phyloP scores from a whole-genome alignment of 1,140 invertebrate species.

The Aphidius ervi region DNA sequence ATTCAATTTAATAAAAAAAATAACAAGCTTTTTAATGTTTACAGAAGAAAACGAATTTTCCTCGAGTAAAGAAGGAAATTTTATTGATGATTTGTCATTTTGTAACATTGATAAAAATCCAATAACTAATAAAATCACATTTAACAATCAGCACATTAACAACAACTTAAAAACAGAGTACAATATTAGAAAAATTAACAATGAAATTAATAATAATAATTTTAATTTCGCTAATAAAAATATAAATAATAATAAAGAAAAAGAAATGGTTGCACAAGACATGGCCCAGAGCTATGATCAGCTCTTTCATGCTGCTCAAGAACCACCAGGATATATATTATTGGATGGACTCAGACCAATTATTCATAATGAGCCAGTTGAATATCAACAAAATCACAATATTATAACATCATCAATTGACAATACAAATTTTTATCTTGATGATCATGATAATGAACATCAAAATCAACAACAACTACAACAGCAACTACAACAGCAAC shows the following conservation, averaged over 20 bases:
- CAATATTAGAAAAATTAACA: not conserved
- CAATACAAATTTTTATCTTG: slow-evolving; percentile 22
- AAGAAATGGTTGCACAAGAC: slow-evolving; percentile 46
- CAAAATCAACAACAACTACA: slow-evolving; percentile 20
- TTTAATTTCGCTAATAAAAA: not conserved
- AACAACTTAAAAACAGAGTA: too few species aligned
- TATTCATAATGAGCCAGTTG: slow-evolving; percentile 20
- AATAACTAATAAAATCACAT: too few species aligned
- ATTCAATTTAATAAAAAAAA: too few species aligned
- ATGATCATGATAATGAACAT: slow-evolving; percentile 11
- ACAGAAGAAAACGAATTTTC: too few species aligned
- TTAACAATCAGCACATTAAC: too few species aligned
- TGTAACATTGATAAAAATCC: too few species aligned
- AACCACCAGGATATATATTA: slow-evolving; percentile 43
- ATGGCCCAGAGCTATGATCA: slow-evolving; percentile 46
- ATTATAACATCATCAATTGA: slow-evolving; percentile 12
- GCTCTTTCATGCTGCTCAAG: slow-evolving; percentile 41
- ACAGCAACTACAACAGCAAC: slow-evolving; percentile 11
- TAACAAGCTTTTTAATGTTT: too few species aligned
- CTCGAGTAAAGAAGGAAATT: too few species aligned
- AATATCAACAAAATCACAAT: not conserved
- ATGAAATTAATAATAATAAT: not conserved
- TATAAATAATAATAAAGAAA: slow-evolving; percentile 7
- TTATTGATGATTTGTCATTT: too few species aligned
- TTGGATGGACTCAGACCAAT: slow-evolving; percentile 42